Conservation (phyloP, 2,888 invertebrate species). For the Ceriagrion tenellum region DNA sequence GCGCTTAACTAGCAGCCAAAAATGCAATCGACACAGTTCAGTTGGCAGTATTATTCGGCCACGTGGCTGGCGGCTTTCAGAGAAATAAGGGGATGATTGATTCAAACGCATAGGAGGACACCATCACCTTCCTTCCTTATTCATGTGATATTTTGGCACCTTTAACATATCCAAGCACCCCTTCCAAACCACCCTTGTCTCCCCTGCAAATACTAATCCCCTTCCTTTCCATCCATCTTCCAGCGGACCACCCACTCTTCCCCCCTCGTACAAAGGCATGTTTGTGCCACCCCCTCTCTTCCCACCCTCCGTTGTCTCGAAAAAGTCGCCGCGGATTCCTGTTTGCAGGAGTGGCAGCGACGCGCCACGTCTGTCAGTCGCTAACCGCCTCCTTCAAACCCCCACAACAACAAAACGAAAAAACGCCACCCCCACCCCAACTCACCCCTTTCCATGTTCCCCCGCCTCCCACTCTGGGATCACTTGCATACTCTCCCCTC, state of each 20-base stretch:
- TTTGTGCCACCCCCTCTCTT: not conserved
- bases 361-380: not conserved
- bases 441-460: not conserved
- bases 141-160: not conserved
- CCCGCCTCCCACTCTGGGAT: not conserved
- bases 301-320: slow-evolving; percentile 37
- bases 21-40: too few species aligned
- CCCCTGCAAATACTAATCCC: not conserved
- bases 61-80: too few species aligned
- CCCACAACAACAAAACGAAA: too few species aligned
- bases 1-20: too few species aligned
- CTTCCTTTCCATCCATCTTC: not conserved
- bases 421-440: not conserved
- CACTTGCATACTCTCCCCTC: not conserved
- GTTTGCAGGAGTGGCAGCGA: slow-evolving; percentile 16
- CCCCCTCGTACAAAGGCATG: not conserved
- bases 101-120: too few species aligned
- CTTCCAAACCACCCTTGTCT: not conserved
- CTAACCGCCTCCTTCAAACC: too few species aligned
- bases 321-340: slow-evolving; percentile 53
- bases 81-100: too few species aligned
- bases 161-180: not conserved
- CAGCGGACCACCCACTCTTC: not conserved
- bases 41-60: too few species aligned
- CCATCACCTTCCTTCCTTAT: not conserved